These are phyloP conservation scores for Xanthia icteritia DNA, from an alignment of 2,888 invertebrate genomes.

Conservation along the genomic window DNA sequence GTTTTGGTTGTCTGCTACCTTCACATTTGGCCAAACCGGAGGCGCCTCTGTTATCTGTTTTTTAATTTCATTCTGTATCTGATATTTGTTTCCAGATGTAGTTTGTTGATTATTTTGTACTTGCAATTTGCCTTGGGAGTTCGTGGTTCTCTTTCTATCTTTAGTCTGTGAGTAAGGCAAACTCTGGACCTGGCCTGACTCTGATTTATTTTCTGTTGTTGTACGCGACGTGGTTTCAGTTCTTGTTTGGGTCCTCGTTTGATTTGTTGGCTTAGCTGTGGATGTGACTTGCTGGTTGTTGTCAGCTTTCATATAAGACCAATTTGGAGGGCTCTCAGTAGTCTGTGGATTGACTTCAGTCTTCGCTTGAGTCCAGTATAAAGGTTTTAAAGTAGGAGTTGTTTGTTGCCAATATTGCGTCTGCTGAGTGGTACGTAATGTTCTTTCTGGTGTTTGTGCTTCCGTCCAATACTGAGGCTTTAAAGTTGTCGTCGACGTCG, in stretches of 20 bases:
- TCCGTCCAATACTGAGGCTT: slow-evolving; percentile 34
- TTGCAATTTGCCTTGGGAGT: slow-evolving; percentile 9
- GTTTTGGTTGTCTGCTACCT: not conserved
- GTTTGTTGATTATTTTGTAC: slow-evolving; percentile 4
- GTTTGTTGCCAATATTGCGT: slow-evolving; percentile 42
- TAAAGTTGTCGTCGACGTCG: not conserved
- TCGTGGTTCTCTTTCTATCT: slow-evolving; percentile 6
- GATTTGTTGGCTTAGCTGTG: slow-evolving; percentile 8
- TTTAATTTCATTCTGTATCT: slow-evolving; percentile 4
- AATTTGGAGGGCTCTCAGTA: slow-evolving; percentile 24
- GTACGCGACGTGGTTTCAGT: not conserved
- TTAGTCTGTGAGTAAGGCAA: slow-evolving; percentile 6
- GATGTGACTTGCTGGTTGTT: slow-evolving; percentile 15
- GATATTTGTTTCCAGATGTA: slow-evolving; percentile 9
- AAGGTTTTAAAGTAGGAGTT: slow-evolving; percentile 24
- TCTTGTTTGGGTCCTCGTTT: slow-evolving; percentile 13
- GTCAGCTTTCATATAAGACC: slow-evolving; percentile 23
- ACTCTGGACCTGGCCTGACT: slow-evolving; percentile 7
- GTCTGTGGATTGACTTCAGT: slow-evolving; percentile 17
- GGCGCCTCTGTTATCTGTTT: slow-evolving; percentile 3
- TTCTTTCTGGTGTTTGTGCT: not conserved
- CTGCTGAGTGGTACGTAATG: slow-evolving; percentile 10
- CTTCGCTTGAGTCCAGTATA: slow-evolving; percentile 34
- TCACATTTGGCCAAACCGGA: slow-evolving; percentile 1
- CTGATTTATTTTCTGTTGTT: slow-evolving; percentile 6